A percentile compares a stretch with the other conserved stretches of the same genome.
Evolutionary conservation across 2,113 vertebrate genomes (phyloP).

Genomic region (human (Homo sapiens)): GRCh38 chr4:8280001-8280500

Average conservation of each 20-base stretch:
- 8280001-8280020: not conserved
- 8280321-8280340: no score
- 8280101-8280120: not conserved
- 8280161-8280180: not conserved
- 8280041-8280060: no score
- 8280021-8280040: not conserved
- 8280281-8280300: not conserved
- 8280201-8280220: rapidly evolving
- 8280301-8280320: no score
- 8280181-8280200: not conserved
- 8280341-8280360: rapidly evolving
- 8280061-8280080: not conserved
- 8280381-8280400: not conserved
- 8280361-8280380: rapidly evolving
- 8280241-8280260: rapidly evolving
- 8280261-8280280: rapidly evolving
- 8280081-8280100: not conserved
- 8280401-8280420: rapidly evolving
- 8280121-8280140: not conserved
- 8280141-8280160: rapidly evolving
- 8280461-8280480: rapidly evolving
- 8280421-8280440: no score
- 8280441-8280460: not conserved
- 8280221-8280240: not conserved
- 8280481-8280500: rapidly evolving